Evolutionary conservation across 2,113 vertebrate genomes (phyloP).

Genomic region (Cervus canadensis): DNA sequence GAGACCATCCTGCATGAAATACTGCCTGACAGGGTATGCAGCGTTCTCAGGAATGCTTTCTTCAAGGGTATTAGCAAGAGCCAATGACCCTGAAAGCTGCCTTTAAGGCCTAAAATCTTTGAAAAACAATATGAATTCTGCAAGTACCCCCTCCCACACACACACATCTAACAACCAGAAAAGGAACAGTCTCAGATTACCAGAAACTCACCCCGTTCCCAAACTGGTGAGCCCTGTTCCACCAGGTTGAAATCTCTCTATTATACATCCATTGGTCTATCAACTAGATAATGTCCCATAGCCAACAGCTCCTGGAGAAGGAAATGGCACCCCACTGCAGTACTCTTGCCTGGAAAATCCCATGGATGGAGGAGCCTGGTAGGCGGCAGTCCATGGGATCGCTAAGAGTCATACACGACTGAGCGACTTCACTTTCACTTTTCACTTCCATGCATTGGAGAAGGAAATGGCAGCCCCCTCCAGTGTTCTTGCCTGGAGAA

Average conservation of each 20-base stretch:
- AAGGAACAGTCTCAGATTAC: not conserved
- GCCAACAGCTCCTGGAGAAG: not conserved
- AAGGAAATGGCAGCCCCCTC: not conserved
- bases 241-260: not conserved
- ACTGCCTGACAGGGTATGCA: too few relatives aligned
- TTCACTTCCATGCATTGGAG: not conserved
- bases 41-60: not conserved
- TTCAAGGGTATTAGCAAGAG: not conserved
- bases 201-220: not conserved
- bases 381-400: not conserved
- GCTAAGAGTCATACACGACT: not conserved
- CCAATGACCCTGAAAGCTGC: not conserved
- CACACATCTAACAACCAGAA: not conserved
- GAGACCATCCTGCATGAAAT: not conserved
- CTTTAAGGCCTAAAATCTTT: not conserved
- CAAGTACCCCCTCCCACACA: accelerated
- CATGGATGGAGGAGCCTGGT: not conserved
- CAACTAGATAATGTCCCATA: not conserved
- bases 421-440: not conserved
- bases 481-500: not conserved
- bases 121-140: not conserved
- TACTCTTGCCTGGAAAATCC: not conserved
- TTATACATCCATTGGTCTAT: not conserved
- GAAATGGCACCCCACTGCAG: not conserved
- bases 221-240: not conserved